These are phyloP conservation scores for Phalacrocorax brasilianus DNA, from an alignment of 2,113 vertebrate genomes.

Conservation along the genomic window DNA sequence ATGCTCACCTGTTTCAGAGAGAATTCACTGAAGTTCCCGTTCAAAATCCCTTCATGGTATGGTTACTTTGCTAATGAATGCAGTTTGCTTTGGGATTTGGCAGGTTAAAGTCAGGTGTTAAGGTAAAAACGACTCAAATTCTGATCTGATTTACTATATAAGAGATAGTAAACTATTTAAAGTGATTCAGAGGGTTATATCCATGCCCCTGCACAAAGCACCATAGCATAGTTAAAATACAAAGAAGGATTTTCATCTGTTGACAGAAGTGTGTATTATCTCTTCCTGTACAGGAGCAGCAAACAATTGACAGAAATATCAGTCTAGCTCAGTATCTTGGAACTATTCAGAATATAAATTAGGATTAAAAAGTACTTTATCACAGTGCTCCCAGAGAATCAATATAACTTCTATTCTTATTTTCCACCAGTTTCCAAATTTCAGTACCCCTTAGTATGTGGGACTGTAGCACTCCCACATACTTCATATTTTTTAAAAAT, in stretches of 20 bases:
- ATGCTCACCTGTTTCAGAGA: rapidly evolving
- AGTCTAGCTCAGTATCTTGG: not conserved
- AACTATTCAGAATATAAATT: not conserved
- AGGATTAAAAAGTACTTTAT: not conserved
- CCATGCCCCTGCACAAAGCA: not conserved
- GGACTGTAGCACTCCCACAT: not conserved
- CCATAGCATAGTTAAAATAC: not conserved
- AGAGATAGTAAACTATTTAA: not conserved
- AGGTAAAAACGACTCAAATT: not conserved
- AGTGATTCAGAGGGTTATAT: not conserved
- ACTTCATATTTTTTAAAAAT: not conserved
- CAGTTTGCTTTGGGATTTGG: not conserved
- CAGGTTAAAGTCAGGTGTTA: not conserved
- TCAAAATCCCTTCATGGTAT: rapidly evolving
- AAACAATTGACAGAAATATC: not conserved
- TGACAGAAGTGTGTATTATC: not conserved
- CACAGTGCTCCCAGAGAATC: not conserved
- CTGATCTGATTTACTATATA: not conserved
- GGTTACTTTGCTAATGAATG: not conserved
- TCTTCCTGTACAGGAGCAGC: not conserved
- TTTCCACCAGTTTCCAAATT: not conserved
- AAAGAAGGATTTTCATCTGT: not conserved
- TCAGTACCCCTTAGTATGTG: not conserved
- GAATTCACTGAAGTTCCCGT: not conserved
- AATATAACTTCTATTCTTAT: not conserved